Conservation (phyloP, 1,140 invertebrate species). For the Caerostris darwini region DNA sequence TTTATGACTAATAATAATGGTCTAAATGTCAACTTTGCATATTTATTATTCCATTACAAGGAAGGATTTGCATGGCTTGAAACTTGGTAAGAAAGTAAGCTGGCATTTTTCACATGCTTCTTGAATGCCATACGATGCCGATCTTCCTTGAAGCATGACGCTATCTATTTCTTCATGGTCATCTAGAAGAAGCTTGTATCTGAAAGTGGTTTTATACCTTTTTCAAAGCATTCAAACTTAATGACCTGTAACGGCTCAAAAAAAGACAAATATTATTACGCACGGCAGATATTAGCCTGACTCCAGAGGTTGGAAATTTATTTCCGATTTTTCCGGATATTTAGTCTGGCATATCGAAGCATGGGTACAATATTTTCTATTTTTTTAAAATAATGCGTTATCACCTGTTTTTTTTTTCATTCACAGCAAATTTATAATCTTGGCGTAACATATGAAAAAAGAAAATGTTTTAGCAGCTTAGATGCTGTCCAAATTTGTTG, state of each 20-base stretch:
- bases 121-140: background rate
- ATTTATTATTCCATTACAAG: too few species aligned
- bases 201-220: background rate
- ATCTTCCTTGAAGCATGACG: background rate
- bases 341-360: background rate
- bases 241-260: background rate
- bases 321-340: background rate
- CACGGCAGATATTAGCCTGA: background rate
- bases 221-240: background rate
- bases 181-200: background rate
- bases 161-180: background rate
- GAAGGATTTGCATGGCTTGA: too few species aligned
- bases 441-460: background rate
- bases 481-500: background rate
- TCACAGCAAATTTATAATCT: background rate
- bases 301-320: background rate
- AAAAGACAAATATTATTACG: conserved; percentile 31
- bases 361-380: background rate
- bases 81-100: too few species aligned
- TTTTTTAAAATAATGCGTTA: background rate
- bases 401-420: background rate
- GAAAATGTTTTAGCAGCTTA: background rate
- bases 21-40: too few species aligned
- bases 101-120: background rate
- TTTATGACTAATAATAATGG: too few species aligned